Evolutionary conservation across 2,888 invertebrate genomes (phyloP), one percentile per base, ranked within the genome.

Genomic region (Epinotia bilunana): DNA sequence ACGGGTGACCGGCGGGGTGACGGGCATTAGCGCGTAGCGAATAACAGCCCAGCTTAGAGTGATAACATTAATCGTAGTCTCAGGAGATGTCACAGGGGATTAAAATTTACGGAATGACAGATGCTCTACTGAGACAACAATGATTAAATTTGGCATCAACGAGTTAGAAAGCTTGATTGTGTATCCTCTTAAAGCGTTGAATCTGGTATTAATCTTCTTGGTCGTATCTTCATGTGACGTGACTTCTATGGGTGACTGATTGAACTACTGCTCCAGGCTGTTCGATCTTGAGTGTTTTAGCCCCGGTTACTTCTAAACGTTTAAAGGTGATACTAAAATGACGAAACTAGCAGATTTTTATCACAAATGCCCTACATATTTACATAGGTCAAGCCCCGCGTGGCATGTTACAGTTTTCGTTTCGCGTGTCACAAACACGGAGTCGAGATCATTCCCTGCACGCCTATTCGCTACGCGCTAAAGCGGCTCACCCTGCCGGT

Each of bases 391-490:
- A 55, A 43, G 33, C 13, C 28, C 67, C 65, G 73, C 68, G 43
- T 63, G 46, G 62, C 73, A 69, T 69, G 43, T 13, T 62, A 9
- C 60, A 73, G 39, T 63, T 73, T 69, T 65, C 57, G 39, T 62
- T 72, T 72, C 71, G 55, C 68, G 68, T 73, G 73, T 63, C 62
- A 68, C 62, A 68, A 73, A 57, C 71, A 63, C 49, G 53, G 76
- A 65, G 68, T 64, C 78, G 70, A 76, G 73, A 62, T 77, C 75
- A 76, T 76, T 76, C 76, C 68, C 74, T 77, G 81, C n/a, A n/a
- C n/a, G n/a, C n/a, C n/a, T n/a, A n/a, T n/a, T n/a, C n/a, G n/a
- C n/a, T n/a, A n/a, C n/a, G n/a, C n/a, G n/a, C n/a, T n/a, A n/a
- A n/a, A n/a, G n/a, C n/a, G n/a, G n/a, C n/a, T n/a, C n/a, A n/a